phyloP scores from a whole-genome alignment of 2,113 vertebrate species.

The Poicephalus meyeri region DNA sequence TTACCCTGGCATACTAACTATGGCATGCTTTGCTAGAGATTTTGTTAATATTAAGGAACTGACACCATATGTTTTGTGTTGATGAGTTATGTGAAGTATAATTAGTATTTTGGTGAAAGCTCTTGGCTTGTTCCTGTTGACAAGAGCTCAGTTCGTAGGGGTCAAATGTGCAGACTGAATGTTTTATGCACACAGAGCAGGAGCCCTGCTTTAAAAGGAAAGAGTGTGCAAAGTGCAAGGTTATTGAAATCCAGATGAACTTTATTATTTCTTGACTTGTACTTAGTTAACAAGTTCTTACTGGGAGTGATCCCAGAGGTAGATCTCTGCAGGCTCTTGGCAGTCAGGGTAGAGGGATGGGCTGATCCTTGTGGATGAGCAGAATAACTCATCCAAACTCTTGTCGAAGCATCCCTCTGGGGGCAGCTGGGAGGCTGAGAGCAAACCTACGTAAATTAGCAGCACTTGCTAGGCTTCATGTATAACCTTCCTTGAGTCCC shows the following conservation, averaged over 20 bases:
- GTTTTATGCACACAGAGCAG: background rate
- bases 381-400: background rate
- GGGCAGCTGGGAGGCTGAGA: background rate
- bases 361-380: background rate
- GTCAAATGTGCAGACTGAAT: background rate
- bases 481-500: background rate
- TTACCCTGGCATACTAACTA: background rate
- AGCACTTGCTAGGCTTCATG: background rate
- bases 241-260: background rate
- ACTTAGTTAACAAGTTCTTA: accelerated
- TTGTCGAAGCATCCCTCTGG: background rate
- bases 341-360: background rate
- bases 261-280: background rate
- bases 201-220: background rate
- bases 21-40: background rate
- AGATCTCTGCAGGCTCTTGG: background rate
- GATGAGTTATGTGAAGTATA: background rate
- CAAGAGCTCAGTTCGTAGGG: background rate
- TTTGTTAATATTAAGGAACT: background rate
- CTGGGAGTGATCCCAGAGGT: background rate
- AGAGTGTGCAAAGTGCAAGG: background rate
- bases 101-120: background rate
- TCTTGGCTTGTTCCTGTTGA: background rate
- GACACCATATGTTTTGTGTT: background rate
- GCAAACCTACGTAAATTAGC: background rate